Conservation (phyloP, 2,113 vertebrate genomes). For the Ascaphus truei region DNA sequence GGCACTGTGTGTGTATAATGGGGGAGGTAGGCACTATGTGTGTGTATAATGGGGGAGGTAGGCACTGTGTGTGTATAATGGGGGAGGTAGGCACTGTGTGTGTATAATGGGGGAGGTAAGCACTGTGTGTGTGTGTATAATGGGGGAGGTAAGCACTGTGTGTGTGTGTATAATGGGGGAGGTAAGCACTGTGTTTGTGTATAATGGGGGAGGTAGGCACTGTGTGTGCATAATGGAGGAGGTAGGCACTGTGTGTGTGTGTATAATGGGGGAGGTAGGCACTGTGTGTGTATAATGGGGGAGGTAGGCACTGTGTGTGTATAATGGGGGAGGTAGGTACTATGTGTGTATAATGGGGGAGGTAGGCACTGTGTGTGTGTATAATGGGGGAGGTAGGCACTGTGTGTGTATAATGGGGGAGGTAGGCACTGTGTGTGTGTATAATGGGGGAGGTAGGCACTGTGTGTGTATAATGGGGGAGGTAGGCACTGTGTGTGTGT, state of each 20-base stretch:
- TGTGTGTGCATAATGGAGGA: background rate
- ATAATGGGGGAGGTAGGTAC: too few relatives aligned
- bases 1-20: too few relatives aligned
- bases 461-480: background rate
- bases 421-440: background rate
- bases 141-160: background rate
- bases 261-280: background rate
- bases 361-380: too few relatives aligned
- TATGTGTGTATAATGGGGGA: too few relatives aligned
- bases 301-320: too few relatives aligned
- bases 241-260: background rate
- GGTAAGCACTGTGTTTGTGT: too few relatives aligned
- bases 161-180: too few relatives aligned
- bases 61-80: background rate
- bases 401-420: background rate
- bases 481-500: too few relatives aligned
- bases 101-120: background rate
- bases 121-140: too few relatives aligned
- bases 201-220: background rate
- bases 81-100: background rate
- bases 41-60: background rate
- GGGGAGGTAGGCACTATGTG: too few relatives aligned
- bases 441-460: background rate
- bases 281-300: too few relatives aligned
- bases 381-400: background rate